Base-by-base conservation (phyloP, 2,797 vertebrate genomes). In the Pipistrellus kuhlii region DNA sequence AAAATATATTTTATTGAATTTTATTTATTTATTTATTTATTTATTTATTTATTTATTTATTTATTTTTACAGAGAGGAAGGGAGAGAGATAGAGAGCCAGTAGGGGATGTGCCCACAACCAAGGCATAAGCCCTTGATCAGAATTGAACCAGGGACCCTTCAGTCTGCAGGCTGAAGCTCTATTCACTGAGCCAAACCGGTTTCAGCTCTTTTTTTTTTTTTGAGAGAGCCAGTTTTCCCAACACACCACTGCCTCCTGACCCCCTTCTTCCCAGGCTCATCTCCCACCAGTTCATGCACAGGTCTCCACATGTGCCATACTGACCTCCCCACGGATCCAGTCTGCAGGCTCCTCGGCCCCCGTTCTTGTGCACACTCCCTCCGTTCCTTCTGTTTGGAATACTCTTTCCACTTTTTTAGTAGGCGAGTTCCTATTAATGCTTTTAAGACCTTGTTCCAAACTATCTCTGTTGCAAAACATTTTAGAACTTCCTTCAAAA, bases 381-480 rank as follows among this genome's bases (percentile, higher is more conserved):
- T 23, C 38, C 38, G 5, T 38, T 38, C 5, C 38, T 38, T 38
- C 4, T 38, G 38, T 27, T 21, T 44, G 13, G 17, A 95, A 87
- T 27, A 12, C 3, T 46, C 30, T 59, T 85, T 51, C 53, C 27
- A 9, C 10, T 17, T 48, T 68, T 76, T 32, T 21, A 66, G 48
- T 8, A 71, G 23, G 6, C 53, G 89, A 51, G 71, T 72, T 89
- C 69, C 80, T 57, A 18, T 41, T 64, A 53, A 92, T 71, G 21
- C 35, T 77, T 77, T 89, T 55, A 82, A 94, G 44, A 32, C 32
- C 78, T 20, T 62, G n/a, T 75, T 90, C 15, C 75, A 72, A 85
- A 46, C 13, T 30, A 11, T 30, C 14, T 72, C 38, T 75, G 13
- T 48, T 85, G 11, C 30, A 85, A 81, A 86, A 59, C 55, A 93